These are phyloP conservation scores for Kryptolebias marmoratus DNA, from an alignment of 2,113 vertebrate genomes.

Conservation along the genomic window DNA sequence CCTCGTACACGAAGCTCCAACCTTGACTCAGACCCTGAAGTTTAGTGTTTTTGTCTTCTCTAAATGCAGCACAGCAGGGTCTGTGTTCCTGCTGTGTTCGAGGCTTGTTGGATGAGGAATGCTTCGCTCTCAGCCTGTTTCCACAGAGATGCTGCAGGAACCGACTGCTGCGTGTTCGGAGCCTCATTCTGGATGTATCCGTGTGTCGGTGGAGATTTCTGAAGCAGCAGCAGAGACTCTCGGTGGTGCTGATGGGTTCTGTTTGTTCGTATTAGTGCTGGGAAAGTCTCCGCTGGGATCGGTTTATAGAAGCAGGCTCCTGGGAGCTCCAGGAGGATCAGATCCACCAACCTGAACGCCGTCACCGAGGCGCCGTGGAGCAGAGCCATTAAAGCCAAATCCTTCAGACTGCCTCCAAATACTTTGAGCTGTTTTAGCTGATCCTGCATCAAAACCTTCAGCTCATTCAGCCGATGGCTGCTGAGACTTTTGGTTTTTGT, in stretches of 20 bases:
- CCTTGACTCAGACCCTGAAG: not conserved
- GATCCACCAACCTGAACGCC: not conserved
- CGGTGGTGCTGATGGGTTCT: not conserved
- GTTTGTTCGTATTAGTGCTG: too few species aligned
- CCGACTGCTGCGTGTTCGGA: not conserved
- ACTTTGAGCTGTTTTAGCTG: too few species aligned
- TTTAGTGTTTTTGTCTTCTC: not conserved
- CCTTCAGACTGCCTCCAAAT: too few species aligned
- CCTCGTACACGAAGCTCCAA: too few species aligned
- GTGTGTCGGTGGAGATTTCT: not conserved
- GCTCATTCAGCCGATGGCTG: too few species aligned
- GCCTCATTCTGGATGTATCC: not conserved
- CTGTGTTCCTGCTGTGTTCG: conserved; percentile 18
- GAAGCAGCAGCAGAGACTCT: not conserved
- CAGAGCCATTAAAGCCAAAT: too few species aligned
- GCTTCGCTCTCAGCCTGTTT: not conserved
- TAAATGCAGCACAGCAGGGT: not conserved
- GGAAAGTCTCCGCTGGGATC: too few species aligned
- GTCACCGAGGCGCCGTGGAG: too few species aligned
- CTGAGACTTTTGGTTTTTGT: too few species aligned
- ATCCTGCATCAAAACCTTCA: too few species aligned
- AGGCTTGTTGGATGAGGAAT: not conserved
- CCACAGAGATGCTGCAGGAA: conserved; percentile 10
- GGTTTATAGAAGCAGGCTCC: not conserved
- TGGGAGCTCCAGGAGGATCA: not conserved